Conservation (phyloP, 2,888 invertebrate genomes). For the Tryphoninae sp. region DNA sequence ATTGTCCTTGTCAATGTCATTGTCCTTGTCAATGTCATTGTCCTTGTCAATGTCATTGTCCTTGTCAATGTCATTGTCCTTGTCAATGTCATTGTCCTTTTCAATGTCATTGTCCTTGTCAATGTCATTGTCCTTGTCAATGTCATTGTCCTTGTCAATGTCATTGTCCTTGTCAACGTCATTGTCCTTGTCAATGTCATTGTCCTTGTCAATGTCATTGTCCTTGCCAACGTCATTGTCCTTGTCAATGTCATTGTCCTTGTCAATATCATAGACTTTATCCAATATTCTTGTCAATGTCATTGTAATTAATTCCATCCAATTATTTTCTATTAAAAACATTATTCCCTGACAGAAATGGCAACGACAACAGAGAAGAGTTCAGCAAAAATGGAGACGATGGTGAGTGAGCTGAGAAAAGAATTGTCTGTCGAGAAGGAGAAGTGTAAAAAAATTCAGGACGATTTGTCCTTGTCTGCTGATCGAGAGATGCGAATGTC, state of each 20-base stretch:
- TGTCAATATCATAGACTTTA: neutral
- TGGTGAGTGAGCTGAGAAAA: constrained; percentile 85
- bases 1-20: too few relatives aligned
- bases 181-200: too few relatives aligned
- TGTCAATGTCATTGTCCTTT: too few relatives aligned
- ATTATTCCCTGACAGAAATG: constrained; percentile 78
- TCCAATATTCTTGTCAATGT: neutral
- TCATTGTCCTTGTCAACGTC: too few relatives aligned
- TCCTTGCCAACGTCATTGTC: too few relatives aligned
- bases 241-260: neutral
- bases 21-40: too few relatives aligned
- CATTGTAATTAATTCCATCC: neutral
- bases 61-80: too few relatives aligned
- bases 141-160: too few relatives aligned
- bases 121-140: too few relatives aligned
- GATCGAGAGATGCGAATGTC: constrained; percentile 77
- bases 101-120: too few relatives aligned
- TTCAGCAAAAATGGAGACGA: constrained; percentile 84
- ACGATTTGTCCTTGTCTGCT: constrained; percentile 80
- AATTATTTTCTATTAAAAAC: neutral
- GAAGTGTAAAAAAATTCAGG: constrained; percentile 84
- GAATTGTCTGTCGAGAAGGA: constrained; percentile 83
- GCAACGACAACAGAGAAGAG: constrained; percentile 82
- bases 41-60: too few relatives aligned
- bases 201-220: too few relatives aligned